These are phyloP conservation scores for Caenorhabditis virilis DNA, from an alignment of 2,888 invertebrate species.

Conservation along the genomic window DNA sequence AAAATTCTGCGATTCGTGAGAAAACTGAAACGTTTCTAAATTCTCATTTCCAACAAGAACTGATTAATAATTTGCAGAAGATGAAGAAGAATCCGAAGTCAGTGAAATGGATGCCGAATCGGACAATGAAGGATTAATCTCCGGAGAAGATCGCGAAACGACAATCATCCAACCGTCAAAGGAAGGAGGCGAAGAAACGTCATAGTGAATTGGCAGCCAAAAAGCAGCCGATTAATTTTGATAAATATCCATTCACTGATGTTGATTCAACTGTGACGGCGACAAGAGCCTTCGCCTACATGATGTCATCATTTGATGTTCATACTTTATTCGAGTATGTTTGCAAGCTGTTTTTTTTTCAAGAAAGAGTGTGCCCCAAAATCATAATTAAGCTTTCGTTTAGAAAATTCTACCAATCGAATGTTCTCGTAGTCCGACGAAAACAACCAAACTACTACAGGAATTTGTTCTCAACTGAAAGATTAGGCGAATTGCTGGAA, in stretches of 20 bases:
- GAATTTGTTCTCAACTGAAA: slow-evolving; percentile 54
- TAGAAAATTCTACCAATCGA: slow-evolving; percentile 57
- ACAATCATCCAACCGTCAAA: slow-evolving; percentile 9
- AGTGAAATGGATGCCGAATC: slow-evolving; percentile 45
- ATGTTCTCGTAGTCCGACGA: slow-evolving; percentile 53
- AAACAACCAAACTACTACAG: slow-evolving; percentile 50
- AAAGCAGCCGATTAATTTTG: slow-evolving; percentile 38
- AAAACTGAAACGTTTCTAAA: too few species aligned
- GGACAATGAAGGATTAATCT: slow-evolving; percentile 45
- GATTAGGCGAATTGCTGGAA: slow-evolving; percentile 36
- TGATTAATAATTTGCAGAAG: too few species aligned
- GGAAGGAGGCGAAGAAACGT: slow-evolving; percentile 2
- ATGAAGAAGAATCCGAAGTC: slow-evolving; percentile 29
- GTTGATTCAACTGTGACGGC: slow-evolving; percentile 54
- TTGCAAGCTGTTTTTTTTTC: slow-evolving; percentile 6
- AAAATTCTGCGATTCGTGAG: too few species aligned
- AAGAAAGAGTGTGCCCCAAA: too few species aligned
- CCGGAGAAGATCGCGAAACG: slow-evolving; percentile 27
- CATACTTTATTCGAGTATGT: slow-evolving; percentile 61
- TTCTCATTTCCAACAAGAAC: too few species aligned
- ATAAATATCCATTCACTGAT: slow-evolving; percentile 51
- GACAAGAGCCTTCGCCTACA: slow-evolving; percentile 56
- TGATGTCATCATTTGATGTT: slow-evolving; percentile 52
- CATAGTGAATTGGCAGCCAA: not conserved
- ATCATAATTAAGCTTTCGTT: slow-evolving; percentile 10